Conservation (phyloP, 2,113 vertebrate genomes). For the Syngnathus floridae region DNA sequence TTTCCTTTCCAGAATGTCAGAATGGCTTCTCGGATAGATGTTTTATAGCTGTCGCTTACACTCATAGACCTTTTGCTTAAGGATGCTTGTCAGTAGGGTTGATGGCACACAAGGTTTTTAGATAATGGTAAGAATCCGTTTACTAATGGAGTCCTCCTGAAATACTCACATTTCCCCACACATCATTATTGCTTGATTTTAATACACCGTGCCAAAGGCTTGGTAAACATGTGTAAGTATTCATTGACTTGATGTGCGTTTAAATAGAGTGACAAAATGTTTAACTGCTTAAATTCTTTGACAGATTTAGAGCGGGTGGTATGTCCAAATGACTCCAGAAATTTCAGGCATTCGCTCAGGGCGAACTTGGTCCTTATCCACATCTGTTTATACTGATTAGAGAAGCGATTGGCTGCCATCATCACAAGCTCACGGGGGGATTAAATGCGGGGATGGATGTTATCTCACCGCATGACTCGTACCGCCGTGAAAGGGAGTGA, state of each 20-base stretch:
- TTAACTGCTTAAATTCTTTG: not conserved
- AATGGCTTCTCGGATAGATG: no score
- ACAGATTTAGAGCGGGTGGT: not conserved
- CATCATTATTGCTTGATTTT: no score
- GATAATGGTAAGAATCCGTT: no score
- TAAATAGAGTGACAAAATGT: not conserved
- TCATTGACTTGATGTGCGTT: not conserved
- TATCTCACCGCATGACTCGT: not conserved
- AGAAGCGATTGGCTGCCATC: constrained; percentile 2
- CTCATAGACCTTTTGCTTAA: no score
- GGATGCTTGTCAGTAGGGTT: no score
- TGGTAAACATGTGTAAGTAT: no score
- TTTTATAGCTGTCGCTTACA: no score
- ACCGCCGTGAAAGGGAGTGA: constrained; percentile 6
- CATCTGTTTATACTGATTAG: constrained; percentile 3
- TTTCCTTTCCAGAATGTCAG: no score
- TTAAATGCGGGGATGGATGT: constrained; percentile 1
- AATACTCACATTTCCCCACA: no score
- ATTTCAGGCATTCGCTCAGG: not conserved
- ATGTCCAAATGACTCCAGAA: not conserved
- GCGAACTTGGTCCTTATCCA: not conserved
- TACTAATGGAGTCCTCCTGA: no score
- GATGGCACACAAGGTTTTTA: no score
- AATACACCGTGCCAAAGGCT: no score
- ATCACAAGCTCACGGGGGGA: not conserved